Percentiles rank a stretch among this genome's conserved stretches.
Conservation (phyloP, 2,888 invertebrate genomes). For the Nomada fabriciana region DNA sequence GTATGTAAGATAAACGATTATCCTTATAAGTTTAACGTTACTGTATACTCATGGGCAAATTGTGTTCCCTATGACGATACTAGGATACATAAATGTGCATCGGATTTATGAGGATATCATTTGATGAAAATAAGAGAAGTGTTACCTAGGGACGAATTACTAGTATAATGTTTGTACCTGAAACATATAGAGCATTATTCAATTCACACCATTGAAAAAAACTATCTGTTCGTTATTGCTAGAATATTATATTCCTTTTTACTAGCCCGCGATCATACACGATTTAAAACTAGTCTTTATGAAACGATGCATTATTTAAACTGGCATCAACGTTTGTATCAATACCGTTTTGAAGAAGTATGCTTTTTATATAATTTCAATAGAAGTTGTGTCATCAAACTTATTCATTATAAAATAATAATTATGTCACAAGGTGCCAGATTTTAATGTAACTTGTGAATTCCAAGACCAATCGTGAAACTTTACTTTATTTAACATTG, state of each 20-base stretch:
- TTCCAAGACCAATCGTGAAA: conserved; percentile 23
- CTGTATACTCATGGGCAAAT: conserved; percentile 71
- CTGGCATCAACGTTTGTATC: background rate
- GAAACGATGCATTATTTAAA: conserved; percentile 34
- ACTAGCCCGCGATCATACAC: conserved; percentile 14
- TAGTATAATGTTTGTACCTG: conserved; percentile 81
- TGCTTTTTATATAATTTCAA: conserved; percentile 10
- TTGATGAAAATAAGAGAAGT: conserved; percentile 61
- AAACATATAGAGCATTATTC: conserved; percentile 72
- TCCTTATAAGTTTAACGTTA: conserved; percentile 71
- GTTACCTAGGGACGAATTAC: conserved; percentile 71
- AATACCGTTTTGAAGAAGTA: background rate
- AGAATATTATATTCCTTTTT: conserved; percentile 37
- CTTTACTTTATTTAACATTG: conserved; percentile 42
- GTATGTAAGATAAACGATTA: conserved; percentile 82
- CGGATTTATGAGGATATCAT: conserved; percentile 68
- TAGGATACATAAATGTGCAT: conserved; percentile 72
- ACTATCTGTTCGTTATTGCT: conserved; percentile 37
- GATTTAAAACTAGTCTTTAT: conserved; percentile 30
- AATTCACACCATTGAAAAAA: conserved; percentile 52
- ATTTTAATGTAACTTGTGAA: conserved; percentile 21
- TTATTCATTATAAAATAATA: background rate
- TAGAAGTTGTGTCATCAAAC: background rate
- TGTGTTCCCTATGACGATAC: conserved; percentile 77
- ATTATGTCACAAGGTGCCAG: conserved; percentile 10